Evolutionary conservation across 2,888 invertebrate genomes (phyloP), one percentile per base, ranked within the genome.

Genomic region (Polyploca ridens): DNA sequence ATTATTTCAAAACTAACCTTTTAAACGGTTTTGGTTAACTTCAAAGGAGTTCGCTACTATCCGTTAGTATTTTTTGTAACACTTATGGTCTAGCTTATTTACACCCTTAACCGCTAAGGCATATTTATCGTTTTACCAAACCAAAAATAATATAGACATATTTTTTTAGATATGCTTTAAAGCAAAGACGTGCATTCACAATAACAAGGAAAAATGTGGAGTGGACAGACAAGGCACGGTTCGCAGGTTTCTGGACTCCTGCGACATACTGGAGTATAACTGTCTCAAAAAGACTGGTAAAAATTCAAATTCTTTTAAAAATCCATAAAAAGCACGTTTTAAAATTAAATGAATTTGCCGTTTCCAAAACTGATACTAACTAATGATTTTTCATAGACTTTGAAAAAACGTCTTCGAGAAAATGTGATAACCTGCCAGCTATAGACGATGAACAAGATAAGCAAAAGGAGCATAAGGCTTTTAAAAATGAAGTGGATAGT

Each of bases 191-290:
- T 93, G 93, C 71, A 72, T 91, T 10, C 93, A 93, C 59, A 82
- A 83, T 62, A 78, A 67, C 0, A 64, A 66, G 19, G 84, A 88
- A 54, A 88, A 81, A 63, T 93, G 93, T 68, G 93, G 90, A 0
- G 65, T 77, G 0, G 73, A 87, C 58, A 14, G 61, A 0, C 27
- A 72, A 0, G 83, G 84, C 2, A 64, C 67, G 0, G 41, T 71
- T 4, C 82, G 93, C 4, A 69, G 88, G 59, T 93, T 93, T 65
- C 66, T 88, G 5, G 93, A 93, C 64, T 70, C 79, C 0, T 93
- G 93, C 68, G 93, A 93, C 62, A 79, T 93, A n/a, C 67, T 82
- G 64, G 92, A 93, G 65, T 92, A 79, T 63, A 93, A 93, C 66
- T 93, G 93, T 63, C 69, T 90, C 33, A 76, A 81, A 46, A 70